Percentiles rank a stretch among this genome's conserved stretches.
Conservation (phyloP, 2,888 invertebrate species). For the Eustalomyia histrio region DNA sequence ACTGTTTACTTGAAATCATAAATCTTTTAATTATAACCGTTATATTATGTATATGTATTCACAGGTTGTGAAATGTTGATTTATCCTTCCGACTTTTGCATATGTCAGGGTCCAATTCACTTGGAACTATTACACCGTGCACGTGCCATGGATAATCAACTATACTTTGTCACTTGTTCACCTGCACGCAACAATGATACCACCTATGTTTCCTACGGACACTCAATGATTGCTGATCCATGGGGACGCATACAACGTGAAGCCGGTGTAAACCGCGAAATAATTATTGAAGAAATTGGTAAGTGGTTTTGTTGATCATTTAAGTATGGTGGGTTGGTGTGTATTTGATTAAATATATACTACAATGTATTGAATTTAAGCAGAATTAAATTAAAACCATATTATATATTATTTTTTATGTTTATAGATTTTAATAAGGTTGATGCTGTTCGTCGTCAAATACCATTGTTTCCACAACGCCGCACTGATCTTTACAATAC, state of each 20-base stretch:
- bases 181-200: slow-evolving; percentile 88
- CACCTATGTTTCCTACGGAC: slow-evolving; percentile 94
- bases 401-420: slow-evolving; percentile 3
- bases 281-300: slow-evolving; percentile 89
- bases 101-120: slow-evolving; percentile 88
- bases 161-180: slow-evolving; percentile 91
- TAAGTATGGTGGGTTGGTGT: neutral
- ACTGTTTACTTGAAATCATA: too few species aligned
- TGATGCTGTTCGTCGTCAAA: slow-evolving; percentile 88
- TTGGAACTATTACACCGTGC: slow-evolving; percentile 92
- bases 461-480: slow-evolving; percentile 88
- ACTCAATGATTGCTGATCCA: slow-evolving; percentile 91
- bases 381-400: neutral
- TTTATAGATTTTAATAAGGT: slow-evolving; percentile 84
- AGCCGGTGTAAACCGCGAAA: slow-evolving; percentile 86
- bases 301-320: slow-evolving; percentile 65
- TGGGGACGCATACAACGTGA: slow-evolving; percentile 85
- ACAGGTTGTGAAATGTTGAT: slow-evolving; percentile 90
- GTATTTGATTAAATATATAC: slow-evolving; percentile 14
- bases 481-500: slow-evolving; percentile 88
- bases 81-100: slow-evolving; percentile 93
- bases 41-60: slow-evolving; percentile 2
- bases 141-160: slow-evolving; percentile 93
- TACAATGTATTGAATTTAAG: neutral
- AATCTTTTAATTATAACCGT: too few species aligned